phyloP scores from a whole-genome alignment of 2,888 invertebrate species.

The Lasioglossum calceatum region DNA sequence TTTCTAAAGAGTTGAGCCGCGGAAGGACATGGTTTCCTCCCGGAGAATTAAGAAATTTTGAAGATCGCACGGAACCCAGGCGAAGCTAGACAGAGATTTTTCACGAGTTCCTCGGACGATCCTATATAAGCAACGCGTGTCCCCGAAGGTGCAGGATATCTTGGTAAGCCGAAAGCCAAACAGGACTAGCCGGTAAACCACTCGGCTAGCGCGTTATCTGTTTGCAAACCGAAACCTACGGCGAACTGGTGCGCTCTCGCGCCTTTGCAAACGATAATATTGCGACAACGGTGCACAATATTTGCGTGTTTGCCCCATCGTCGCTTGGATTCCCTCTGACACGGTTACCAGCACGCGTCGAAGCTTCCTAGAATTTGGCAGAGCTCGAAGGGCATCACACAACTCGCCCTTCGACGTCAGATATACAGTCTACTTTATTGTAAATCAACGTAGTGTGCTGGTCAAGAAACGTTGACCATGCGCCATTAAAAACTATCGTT shows the following conservation, averaged over 20 bases:
- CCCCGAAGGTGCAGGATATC: slow-evolving; percentile 65
- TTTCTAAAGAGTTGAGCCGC: not conserved
- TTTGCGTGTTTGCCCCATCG: slow-evolving; percentile 72
- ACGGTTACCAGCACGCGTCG: slow-evolving; percentile 21
- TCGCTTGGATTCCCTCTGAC: slow-evolving; percentile 19
- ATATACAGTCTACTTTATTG: not conserved
- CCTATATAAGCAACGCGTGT: slow-evolving; percentile 69
- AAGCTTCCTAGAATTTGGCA: not conserved
- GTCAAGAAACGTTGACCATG: too few species aligned
- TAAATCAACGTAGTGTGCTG: too few species aligned
- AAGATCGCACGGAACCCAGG: not conserved
- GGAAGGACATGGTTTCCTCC: too few species aligned
- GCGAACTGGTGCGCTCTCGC: slow-evolving; percentile 57
- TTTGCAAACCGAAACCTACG: slow-evolving; percentile 66
- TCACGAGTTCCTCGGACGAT: slow-evolving; percentile 61
- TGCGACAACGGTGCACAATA: slow-evolving; percentile 75
- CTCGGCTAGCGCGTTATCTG: slow-evolving; percentile 75
- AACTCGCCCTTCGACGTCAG: not conserved
- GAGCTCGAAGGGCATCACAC: not conserved
- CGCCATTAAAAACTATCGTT: too few species aligned
- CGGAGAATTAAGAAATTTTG: not conserved
- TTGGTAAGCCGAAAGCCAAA: slow-evolving; percentile 76
- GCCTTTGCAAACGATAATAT: slow-evolving; percentile 75
- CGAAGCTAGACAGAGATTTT: slow-evolving; percentile 6
- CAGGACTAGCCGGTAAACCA: slow-evolving; percentile 75